phyloP scores from a whole-genome alignment of 2,797 vertebrate species.

The Tapirus indicus region DNA sequence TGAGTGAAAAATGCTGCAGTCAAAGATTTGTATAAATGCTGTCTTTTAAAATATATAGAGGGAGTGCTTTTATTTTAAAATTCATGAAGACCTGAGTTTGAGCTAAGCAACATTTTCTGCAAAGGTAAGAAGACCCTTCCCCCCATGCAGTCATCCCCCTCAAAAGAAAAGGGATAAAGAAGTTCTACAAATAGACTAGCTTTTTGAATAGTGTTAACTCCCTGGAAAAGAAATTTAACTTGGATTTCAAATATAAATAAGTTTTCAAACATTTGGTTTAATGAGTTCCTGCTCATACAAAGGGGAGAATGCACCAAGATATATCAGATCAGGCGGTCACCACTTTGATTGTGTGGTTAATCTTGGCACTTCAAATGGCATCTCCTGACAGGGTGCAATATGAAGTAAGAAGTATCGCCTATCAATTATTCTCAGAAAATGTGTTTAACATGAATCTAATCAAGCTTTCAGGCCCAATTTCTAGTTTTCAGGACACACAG shows the following conservation, averaged over 20 bases:
- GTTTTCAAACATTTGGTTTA: constrained; percentile 54
- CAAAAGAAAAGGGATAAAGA: background rate
- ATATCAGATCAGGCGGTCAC: background rate
- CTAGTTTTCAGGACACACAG: background rate
- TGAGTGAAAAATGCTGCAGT: constrained; percentile 75
- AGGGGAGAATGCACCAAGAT: background rate
- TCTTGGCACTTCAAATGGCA: background rate
- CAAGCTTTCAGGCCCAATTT: background rate
- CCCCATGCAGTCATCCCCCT: background rate
- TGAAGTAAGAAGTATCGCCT: background rate
- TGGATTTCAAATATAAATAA: constrained; percentile 57
- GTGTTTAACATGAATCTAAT: background rate
- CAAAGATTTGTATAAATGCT: constrained; percentile 68
- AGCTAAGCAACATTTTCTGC: constrained; percentile 59
- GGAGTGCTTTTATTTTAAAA: constrained; percentile 71
- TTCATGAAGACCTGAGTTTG: constrained; percentile 67
- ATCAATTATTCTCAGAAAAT: background rate
- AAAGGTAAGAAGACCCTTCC: constrained; percentile 59
- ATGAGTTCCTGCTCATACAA: background rate
- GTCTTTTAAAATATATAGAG: constrained; percentile 74
- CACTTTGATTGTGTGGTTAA: background rate
- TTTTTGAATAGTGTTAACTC: background rate
- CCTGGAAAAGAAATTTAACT: constrained; percentile 60
- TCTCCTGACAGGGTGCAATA: background rate
- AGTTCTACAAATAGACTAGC: constrained; percentile 63